Conservation (phyloP, 2,888 invertebrate genomes). For the Nymphalis polychloros region DNA sequence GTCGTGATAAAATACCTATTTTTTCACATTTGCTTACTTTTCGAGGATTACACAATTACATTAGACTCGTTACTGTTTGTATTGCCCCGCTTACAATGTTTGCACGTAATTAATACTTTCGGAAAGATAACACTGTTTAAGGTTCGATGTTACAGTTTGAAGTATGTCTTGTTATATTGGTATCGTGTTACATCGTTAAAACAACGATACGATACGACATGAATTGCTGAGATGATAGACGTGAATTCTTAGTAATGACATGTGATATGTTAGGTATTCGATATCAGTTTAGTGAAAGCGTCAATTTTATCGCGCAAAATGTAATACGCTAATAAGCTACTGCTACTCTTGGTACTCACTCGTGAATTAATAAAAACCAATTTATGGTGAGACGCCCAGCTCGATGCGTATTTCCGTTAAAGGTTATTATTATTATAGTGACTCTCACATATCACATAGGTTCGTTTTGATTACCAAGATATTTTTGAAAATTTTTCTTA, state of each 20-base stretch:
- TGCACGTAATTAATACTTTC: slow-evolving; percentile 46
- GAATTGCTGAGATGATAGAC: slow-evolving; percentile 17
- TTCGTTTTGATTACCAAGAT: no score
- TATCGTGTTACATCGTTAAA: slow-evolving; percentile 20
- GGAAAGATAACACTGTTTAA: slow-evolving; percentile 37
- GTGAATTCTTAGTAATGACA: slow-evolving; percentile 6
- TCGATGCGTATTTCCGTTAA: no score
- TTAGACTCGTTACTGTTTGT: slow-evolving; percentile 40
- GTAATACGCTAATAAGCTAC: not conserved
- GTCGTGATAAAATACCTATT: slow-evolving; percentile 60
- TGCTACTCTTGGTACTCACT: no score
- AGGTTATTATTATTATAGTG: no score
- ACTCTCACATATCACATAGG: no score
- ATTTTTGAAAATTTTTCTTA: no score
- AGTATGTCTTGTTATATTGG: slow-evolving; percentile 25
- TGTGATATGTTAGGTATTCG: not conserved
- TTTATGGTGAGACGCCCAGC: no score
- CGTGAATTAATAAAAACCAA: no score
- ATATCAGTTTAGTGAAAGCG: not conserved
- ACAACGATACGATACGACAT: slow-evolving; percentile 18
- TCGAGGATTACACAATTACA: slow-evolving; percentile 39
- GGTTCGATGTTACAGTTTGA: slow-evolving; percentile 36
- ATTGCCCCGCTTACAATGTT: slow-evolving; percentile 43
- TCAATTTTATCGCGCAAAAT: not conserved
- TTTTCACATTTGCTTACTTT: slow-evolving; percentile 31